phyloP scores from a whole-genome alignment of 2,888 invertebrate genomes.

The Parasteatoda lunata region DNA sequence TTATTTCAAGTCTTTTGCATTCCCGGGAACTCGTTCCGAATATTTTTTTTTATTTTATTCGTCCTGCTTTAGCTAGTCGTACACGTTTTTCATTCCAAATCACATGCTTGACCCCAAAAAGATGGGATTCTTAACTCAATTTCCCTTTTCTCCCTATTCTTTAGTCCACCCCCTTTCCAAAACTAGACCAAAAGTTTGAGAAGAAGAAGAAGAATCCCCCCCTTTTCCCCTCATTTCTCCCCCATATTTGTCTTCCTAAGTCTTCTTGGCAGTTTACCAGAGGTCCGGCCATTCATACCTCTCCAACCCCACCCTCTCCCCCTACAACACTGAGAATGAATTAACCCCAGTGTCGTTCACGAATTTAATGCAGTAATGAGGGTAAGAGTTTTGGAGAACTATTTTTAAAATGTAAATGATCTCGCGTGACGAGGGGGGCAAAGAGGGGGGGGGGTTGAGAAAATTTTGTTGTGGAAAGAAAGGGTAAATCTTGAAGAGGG shows the following conservation, averaged over 20 bases:
- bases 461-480: not conserved
- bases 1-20: conserved; percentile 23
- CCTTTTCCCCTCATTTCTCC: not conserved
- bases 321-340: conserved; percentile 47
- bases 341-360: conserved; percentile 46
- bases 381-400: conserved; percentile 47
- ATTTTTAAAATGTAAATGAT: conserved; percentile 66
- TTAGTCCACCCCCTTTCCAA: not conserved
- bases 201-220: not conserved
- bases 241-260: conserved; percentile 50
- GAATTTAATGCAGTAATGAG: conserved; percentile 59
- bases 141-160: conserved; percentile 10
- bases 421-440: conserved; percentile 8
- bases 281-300: conserved; percentile 31
- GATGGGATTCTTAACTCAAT: conserved; percentile 52
- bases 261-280: conserved; percentile 48
- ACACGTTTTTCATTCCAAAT: conserved; percentile 60
- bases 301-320: not conserved
- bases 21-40: not conserved
- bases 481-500: too few species aligned
- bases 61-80: conserved; percentile 5
- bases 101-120: conserved; percentile 59
- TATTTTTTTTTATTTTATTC: not conserved
- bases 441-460: not conserved
- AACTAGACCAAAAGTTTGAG: conserved; percentile 60